phyloP scores from a whole-genome alignment of 2,797 vertebrate species.

The Sebastes taczanowskii region DNA sequence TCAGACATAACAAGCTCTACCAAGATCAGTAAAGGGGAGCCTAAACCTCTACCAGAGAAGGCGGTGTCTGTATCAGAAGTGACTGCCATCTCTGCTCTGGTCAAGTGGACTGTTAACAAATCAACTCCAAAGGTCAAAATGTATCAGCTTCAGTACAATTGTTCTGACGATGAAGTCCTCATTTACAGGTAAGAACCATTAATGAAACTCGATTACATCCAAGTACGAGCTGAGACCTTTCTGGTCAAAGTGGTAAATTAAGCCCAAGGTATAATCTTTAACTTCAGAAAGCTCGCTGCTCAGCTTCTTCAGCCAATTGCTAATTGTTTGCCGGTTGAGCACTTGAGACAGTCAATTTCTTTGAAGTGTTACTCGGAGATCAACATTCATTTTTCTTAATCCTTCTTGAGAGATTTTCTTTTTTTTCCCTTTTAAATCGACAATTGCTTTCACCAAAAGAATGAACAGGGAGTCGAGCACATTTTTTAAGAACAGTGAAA shows the following conservation, averaged over 20 bases:
- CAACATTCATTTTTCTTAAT: constrained; percentile 43
- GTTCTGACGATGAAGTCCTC: constrained; percentile 96
- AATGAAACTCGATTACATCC: not conserved
- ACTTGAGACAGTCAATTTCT: constrained; percentile 25
- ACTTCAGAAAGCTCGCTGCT: constrained; percentile 1
- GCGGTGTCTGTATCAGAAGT: constrained; percentile 94
- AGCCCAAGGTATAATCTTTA: not conserved
- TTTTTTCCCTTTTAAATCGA: constrained; percentile 2
- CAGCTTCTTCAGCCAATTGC: constrained; percentile 4
- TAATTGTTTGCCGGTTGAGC: constrained; percentile 43
- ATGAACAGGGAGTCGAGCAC: not conserved
- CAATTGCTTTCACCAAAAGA: constrained; percentile 28
- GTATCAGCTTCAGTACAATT: constrained; percentile 99
- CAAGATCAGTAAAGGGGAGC: constrained; percentile 90
- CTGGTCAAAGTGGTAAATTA: constrained; percentile 16
- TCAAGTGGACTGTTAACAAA: constrained; percentile 96
- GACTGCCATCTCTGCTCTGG: constrained; percentile 91
- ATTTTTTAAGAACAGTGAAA: constrained; percentile 31
- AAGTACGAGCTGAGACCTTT: not conserved
- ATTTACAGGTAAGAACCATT: constrained; percentile 92
- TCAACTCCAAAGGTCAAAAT: constrained; percentile 96
- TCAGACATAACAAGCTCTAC: constrained; percentile 97
- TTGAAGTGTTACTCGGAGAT: constrained; percentile 43
- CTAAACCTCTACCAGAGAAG: constrained; percentile 89
- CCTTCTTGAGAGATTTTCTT: constrained; percentile 19